Percentiles rank a stretch among this genome's conserved stretches.
Evolutionary conservation across 2,113 vertebrate species (phyloP).

Genomic region (Vulpes lagopus): DNA sequence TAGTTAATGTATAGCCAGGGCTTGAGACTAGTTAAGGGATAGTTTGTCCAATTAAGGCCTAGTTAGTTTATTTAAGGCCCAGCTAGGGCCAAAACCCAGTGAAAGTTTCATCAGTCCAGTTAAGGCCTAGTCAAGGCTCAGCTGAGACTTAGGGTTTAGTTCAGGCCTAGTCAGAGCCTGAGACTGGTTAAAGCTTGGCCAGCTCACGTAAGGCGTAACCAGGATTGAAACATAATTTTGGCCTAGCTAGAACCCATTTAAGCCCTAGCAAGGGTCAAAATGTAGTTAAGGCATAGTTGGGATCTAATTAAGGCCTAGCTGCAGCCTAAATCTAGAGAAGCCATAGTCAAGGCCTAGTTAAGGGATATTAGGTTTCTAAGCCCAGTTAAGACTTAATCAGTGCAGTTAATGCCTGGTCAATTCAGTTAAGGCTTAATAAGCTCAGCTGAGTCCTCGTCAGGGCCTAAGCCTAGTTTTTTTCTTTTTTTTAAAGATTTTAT

Average conservation of each 20-base stretch:
- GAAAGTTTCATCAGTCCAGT: neutral
- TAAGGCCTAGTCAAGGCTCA: neutral
- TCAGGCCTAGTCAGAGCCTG: neutral
- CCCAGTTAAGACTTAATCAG: neutral
- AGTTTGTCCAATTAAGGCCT: neutral
- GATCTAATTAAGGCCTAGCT: neutral
- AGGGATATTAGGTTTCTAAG: neutral
- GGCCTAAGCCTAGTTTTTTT: neutral
- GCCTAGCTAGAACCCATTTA: neutral
- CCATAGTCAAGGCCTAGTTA: neutral
- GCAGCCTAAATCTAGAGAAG: neutral
- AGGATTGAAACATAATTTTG: neutral
- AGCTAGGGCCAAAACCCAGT: neutral
- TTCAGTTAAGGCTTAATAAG: neutral
- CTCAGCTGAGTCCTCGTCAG: neutral
- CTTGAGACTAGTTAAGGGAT: constrained; percentile 1
- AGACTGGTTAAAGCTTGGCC: neutral
- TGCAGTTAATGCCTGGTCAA: neutral
- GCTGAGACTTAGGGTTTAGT: neutral
- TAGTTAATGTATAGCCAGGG: neutral
- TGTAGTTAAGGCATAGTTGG: neutral
- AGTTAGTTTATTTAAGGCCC: neutral
- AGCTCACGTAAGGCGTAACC: neutral
- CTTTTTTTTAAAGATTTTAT: no score
- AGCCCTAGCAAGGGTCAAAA: neutral